Percentiles rank a stretch among this genome's conserved stretches.
Evolutionary conservation across 1,140 invertebrate species (phyloP).

Genomic region (Radopholus similis): DNA sequence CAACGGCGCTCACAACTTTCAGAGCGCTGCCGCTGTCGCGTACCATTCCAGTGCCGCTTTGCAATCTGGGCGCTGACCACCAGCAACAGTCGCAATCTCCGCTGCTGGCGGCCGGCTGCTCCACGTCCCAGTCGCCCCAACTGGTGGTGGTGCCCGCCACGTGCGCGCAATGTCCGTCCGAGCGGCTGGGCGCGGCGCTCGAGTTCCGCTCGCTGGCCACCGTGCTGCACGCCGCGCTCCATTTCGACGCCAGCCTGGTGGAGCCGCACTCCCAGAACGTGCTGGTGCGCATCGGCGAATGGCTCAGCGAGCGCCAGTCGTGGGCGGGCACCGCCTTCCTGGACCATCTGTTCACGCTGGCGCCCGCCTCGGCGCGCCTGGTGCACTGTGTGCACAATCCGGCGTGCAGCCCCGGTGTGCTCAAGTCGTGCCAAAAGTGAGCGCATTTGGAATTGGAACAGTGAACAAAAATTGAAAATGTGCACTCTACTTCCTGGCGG

Average conservation of each 20-base stretch:
- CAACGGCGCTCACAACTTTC: background rate
- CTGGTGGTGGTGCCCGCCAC: slow-evolving; percentile 3
- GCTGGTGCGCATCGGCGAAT: slow-evolving; percentile 21
- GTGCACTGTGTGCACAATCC: slow-evolving; percentile 49
- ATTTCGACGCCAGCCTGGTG: background rate
- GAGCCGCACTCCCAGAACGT: slow-evolving; percentile 9
- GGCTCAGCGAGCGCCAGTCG: slow-evolving; percentile 41
- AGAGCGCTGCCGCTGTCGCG: background rate
- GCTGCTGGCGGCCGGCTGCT: background rate
- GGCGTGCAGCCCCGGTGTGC: slow-evolving; percentile 32
- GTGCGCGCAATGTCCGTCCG: background rate
- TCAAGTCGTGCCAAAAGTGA: background rate
- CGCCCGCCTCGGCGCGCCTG: slow-evolving; percentile 28
- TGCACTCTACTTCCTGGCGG: too few species aligned
- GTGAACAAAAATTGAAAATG: too few species aligned
- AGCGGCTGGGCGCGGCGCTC: background rate
- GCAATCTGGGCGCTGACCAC: background rate
- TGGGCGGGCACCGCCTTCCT: slow-evolving; percentile 34
- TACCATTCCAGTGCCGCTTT: background rate
- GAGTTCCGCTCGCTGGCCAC: slow-evolving; percentile 5
- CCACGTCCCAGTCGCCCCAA: background rate
- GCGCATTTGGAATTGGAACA: background rate
- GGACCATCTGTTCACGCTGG: slow-evolving; percentile 31
- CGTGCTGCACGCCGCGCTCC: background rate
- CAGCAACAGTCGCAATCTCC: too few species aligned